phyloP scores from a whole-genome alignment of 2,888 invertebrate species.

The Drosophila stalkeri region DNA sequence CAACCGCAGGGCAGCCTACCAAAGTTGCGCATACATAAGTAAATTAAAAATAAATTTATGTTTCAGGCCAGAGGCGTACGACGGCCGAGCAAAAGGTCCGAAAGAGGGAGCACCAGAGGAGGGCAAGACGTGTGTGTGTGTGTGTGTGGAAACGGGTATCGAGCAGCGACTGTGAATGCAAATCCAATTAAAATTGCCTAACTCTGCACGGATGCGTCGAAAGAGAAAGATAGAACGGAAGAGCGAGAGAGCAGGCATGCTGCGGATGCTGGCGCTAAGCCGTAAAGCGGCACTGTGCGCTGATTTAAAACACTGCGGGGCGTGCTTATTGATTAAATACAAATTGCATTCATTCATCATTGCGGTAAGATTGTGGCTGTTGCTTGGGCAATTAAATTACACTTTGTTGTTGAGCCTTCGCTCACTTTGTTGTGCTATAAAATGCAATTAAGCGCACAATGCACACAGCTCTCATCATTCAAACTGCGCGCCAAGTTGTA shows the following conservation, averaged over 20 bases:
- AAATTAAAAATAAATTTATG: conserved; percentile 81
- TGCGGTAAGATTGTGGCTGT: conserved; percentile 14
- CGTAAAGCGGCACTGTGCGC: conserved; percentile 78
- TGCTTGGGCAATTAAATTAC: conserved; percentile 70
- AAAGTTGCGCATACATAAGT: conserved; percentile 76
- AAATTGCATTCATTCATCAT: conserved; percentile 80
- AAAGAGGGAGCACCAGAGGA: not conserved
- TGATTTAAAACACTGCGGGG: conserved; percentile 79
- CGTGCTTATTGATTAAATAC: conserved; percentile 80
- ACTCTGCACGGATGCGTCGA: conserved; percentile 30
- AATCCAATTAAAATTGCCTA: conserved; percentile 76
- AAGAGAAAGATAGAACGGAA: not conserved
- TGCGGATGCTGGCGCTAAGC: conserved; percentile 69
- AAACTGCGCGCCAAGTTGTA: conserved; percentile 17
- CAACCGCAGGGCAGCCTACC: conserved; percentile 71
- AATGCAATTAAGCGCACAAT: conserved; percentile 45
- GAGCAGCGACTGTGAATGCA: conserved; percentile 62
- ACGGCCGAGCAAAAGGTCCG: conserved; percentile 11
- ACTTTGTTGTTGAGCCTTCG: conserved; percentile 59
- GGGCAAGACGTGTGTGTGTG: conserved; percentile 30
- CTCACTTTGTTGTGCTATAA: conserved; percentile 40
- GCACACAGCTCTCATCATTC: not conserved
- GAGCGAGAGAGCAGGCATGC: conserved; percentile 1
- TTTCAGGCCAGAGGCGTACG: conserved; percentile 61
- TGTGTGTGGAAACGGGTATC: conserved; percentile 22